Evolutionary conservation across 2,888 invertebrate genomes (phyloP).

Genomic region (Heliconius erato): DNA sequence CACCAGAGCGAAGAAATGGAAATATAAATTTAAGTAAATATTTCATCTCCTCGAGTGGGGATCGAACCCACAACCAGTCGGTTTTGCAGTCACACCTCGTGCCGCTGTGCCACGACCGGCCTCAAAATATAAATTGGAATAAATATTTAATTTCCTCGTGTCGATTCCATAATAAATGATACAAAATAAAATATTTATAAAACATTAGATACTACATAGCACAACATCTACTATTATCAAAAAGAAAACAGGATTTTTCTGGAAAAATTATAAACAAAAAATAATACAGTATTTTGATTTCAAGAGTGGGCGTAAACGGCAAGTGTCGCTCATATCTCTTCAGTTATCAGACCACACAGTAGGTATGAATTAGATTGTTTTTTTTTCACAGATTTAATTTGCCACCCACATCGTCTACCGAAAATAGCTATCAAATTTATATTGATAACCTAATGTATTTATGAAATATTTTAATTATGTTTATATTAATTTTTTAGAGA

Average conservation of each 20-base stretch:
- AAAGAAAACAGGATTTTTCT: conserved; percentile 2
- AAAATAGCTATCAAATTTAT: neutral
- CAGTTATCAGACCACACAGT: conserved; percentile 24
- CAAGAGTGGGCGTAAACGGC: conserved; percentile 11
- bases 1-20: too few species aligned
- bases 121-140: too few species aligned
- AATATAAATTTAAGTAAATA: too few species aligned
- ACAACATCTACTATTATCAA: neutral
- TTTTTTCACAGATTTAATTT: neutral
- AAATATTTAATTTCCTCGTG: too few species aligned
- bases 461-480: conserved; percentile 1
- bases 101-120: too few species aligned
- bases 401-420: neutral
- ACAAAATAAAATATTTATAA: too few species aligned
- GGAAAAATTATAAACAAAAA: neutral
- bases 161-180: too few species aligned
- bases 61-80: too few species aligned
- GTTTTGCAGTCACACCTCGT: too few species aligned
- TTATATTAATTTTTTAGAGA: neutral
- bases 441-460: neutral
- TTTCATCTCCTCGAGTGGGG: too few species aligned
- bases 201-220: too few species aligned
- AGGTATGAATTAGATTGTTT: neutral
- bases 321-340: conserved; percentile 16
- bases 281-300: neutral